Evolutionary conservation across 1,140 invertebrate genomes (phyloP), one percentile per base, ranked within the genome.

Genomic region (Caenorhabditis briggsae): DNA sequence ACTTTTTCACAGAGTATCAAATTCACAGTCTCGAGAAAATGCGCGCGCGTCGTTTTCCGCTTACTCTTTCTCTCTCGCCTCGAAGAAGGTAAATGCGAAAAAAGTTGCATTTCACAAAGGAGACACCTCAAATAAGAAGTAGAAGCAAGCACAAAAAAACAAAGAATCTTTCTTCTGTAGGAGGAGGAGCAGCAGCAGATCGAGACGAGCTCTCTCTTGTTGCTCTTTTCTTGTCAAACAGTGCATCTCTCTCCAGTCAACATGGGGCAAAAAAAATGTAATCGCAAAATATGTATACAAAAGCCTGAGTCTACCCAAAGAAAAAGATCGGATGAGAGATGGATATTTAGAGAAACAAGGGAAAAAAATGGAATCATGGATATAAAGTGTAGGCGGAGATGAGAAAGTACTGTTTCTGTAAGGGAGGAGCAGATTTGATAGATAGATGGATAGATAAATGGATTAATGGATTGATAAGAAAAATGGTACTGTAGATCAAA

Each of bases 191-290:
- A 33, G 33, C 33, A 33, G 33, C 33, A 33, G 33, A 33, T 33
- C 33, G 33, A 33, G 33, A 50, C 25, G 12, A 46, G 41, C 65
- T 78, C 33, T 78, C n/a, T 11, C 70, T 23, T 50, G 25, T 78
- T 78, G 41, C 43, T 48, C 43, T 46, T 41, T 33, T 70, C 64
- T 70, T n/a, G 70, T 53, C 70, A 78, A 78, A 78, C 70, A 78
- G 70, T 78, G 70, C 70, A 78, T 78, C 65, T 70, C 65, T 70
- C 65, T 78, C 70, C 50, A 46, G 43, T 78, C 70, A 78, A 78
- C 70, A 78, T 33, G 33, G 33, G 33, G 70, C 14, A 41, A 20
- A 78, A 50, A 50, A 78, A 78, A 46, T 78, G 70, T 78, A 78
- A 78, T 78, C 70, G 70, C 70, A 70, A n/a, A 78, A 78, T 33